phyloP scores from a whole-genome alignment of 2,797 vertebrate genomes.

The Fistularia commersonii region DNA sequence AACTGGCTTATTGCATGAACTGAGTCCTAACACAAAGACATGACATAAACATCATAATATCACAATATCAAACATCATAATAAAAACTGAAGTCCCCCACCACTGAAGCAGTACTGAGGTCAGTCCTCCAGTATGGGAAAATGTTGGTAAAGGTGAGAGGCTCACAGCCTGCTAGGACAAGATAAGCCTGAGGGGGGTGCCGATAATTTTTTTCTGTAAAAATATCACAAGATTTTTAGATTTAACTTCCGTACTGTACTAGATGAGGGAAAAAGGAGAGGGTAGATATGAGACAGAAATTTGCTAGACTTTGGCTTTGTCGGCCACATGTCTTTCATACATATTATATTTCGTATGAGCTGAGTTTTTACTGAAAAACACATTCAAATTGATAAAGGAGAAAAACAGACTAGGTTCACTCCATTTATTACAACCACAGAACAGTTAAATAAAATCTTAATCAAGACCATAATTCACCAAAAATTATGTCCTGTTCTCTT shows the following conservation, averaged over 20 bases:
- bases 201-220: slow-evolving; percentile 74
- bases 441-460: too few species aligned
- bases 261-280: too few species aligned
- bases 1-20: background rate
- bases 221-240: background rate
- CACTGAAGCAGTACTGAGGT: slow-evolving; percentile 52
- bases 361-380: too few species aligned
- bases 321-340: too few species aligned
- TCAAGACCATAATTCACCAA: background rate
- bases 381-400: too few species aligned
- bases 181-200: slow-evolving; percentile 76
- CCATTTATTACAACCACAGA: too few species aligned
- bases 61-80: background rate
- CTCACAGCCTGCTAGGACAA: slow-evolving; percentile 76
- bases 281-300: too few species aligned
- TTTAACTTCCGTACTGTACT: too few species aligned
- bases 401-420: too few species aligned
- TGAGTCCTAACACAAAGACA: background rate
- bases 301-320: too few species aligned
- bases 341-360: too few species aligned
- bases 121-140: slow-evolving; percentile 79
- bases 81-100: slow-evolving; percentile 31
- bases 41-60: background rate
- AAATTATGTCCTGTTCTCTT: background rate
- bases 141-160: slow-evolving; percentile 83